Conservation (phyloP, 2,113 vertebrate species). For the Tupaia chinensis region DNA sequence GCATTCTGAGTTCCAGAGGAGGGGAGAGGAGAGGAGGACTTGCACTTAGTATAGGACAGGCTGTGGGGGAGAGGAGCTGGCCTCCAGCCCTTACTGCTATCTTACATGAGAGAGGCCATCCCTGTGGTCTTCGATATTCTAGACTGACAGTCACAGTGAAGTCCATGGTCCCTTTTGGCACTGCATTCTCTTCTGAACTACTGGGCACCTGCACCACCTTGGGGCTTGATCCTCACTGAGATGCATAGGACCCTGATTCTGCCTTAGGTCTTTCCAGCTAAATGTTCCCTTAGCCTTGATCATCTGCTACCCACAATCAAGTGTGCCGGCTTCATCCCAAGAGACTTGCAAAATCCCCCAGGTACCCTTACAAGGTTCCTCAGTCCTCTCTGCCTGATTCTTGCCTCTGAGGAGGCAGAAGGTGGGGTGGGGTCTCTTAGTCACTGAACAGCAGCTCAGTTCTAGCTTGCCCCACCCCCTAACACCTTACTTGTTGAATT, state of each 20-base stretch:
- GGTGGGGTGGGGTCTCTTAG: neutral
- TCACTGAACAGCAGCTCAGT: neutral
- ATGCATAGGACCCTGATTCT: neutral
- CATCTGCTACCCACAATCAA: no score
- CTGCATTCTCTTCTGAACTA: neutral
- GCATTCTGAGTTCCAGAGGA: neutral
- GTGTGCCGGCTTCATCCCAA: neutral
- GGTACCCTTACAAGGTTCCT: neutral
- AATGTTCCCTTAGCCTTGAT: no score
- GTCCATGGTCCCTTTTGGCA: accelerated
- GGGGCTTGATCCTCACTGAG: no score
- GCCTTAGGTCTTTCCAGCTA: neutral
- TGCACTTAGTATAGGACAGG: neutral
- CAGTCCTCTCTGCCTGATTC: neutral
- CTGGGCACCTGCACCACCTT: neutral
- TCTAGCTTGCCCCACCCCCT: neutral
- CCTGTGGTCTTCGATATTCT: neutral
- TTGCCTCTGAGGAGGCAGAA: neutral
- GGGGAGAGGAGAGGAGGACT: no score
- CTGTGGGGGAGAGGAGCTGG: accelerated
- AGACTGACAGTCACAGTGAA: neutral
- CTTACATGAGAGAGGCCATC: neutral
- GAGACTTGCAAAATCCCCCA: no score
- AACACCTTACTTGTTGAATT: neutral
- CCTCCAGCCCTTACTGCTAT: neutral